Percentiles rank a stretch among this genome's conserved stretches.
These are phyloP conservation scores for Urocynchramus pylzowi DNA, from an alignment of 2,113 vertebrate species.

Conservation along the genomic window DNA sequence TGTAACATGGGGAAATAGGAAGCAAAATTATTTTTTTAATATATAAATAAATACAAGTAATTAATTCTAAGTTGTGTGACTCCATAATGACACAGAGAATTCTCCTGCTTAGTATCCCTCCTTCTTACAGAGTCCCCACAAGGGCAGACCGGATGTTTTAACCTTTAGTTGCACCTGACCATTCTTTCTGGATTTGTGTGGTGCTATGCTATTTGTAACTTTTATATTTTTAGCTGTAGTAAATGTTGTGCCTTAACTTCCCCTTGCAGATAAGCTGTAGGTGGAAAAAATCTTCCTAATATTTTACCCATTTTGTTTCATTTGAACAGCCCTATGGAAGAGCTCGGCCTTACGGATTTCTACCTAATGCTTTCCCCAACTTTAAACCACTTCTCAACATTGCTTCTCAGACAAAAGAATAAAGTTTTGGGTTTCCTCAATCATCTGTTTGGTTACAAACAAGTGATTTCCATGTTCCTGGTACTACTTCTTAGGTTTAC, in stretches of 20 bases:
- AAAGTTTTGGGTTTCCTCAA: background rate
- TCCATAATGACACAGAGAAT: background rate
- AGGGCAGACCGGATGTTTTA: background rate
- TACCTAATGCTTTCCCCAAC: background rate
- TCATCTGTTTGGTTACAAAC: background rate
- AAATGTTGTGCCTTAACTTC: background rate
- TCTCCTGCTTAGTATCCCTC: background rate
- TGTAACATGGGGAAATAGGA: background rate
- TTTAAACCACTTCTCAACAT: background rate
- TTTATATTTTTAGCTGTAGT: background rate
- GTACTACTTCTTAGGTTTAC: background rate
- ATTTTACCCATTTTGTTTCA: background rate
- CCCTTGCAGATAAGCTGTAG: background rate
- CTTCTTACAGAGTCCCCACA: rapidly evolving
- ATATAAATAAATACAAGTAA: background rate
- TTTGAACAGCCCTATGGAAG: background rate
- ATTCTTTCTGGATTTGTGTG: background rate
- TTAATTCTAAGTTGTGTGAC: background rate
- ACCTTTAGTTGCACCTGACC: background rate
- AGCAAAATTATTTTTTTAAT: background rate
- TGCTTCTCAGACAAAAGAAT: background rate
- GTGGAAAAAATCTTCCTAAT: background rate
- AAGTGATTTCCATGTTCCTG: background rate
- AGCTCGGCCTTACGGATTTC: background rate
- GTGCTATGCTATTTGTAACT: background rate